Conservation (phyloP, 2,797 vertebrate species). For the Echeneis naucrates region DNA sequence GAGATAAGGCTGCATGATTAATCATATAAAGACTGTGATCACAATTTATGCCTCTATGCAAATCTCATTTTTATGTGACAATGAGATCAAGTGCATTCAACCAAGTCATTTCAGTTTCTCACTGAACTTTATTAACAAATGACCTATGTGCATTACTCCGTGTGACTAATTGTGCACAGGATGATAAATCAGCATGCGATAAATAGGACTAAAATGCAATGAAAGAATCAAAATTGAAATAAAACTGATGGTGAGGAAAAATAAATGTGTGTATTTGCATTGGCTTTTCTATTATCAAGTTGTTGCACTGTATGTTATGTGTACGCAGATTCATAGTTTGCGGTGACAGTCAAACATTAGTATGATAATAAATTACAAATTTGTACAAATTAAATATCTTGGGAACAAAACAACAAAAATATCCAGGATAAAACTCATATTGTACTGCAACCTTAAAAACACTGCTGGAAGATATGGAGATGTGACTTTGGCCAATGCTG, state of each 20-base stretch:
- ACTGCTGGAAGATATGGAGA: not conserved
- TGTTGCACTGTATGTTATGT: not conserved
- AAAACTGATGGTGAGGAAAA: not conserved
- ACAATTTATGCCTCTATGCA: not conserved
- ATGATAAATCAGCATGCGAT: constrained; percentile 1
- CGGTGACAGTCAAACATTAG: not conserved
- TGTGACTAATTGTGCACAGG: not conserved
- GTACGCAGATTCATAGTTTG: not conserved
- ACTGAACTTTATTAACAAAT: constrained; percentile 5
- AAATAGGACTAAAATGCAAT: not conserved
- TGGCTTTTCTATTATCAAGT: not conserved
- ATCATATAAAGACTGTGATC: not conserved
- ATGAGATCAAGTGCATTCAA: constrained; percentile 4
- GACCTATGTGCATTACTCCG: constrained; percentile 6
- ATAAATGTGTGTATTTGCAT: no score
- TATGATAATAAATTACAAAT: not conserved
- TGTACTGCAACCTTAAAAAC: no score
- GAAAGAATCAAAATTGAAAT: not conserved
- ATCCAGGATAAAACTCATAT: not conserved
- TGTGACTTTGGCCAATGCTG: no score
- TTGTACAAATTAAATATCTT: not conserved
- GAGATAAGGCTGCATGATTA: not conserved
- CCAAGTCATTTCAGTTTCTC: constrained; percentile 4
- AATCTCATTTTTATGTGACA: constrained; percentile 18
- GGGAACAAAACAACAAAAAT: not conserved